Base-by-base conservation (phyloP, 2,888 invertebrate species). In the Eurois occulta region DNA sequence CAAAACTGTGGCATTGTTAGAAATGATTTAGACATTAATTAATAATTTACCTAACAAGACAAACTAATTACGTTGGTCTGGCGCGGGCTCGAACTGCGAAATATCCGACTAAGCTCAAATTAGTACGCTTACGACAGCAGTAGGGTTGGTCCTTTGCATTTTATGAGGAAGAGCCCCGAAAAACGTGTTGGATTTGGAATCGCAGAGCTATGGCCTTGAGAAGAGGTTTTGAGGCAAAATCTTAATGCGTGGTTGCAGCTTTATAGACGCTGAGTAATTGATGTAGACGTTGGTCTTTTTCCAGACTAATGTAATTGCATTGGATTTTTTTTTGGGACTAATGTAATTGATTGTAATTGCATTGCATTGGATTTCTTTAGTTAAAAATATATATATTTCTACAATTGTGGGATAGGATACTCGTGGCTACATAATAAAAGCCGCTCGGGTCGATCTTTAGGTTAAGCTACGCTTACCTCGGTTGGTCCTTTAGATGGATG, bases 1-100 rank as follows among this genome's bases (percentile, higher is more conserved):
- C 43, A 24, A 69, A 87, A 83, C 70, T 80, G 72, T 75, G 43
- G 28, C 67, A 67, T 80, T 76, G 80, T 85, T 69, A 38, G 52
- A 86, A 81, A 85, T 77, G 68, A 87, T 85, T 80, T 69, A 80
- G 72, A 78, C 73, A 80, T 87, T 88, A 87, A 88, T 89, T 87
- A 87, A 87, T 89, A 87, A 86, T 86, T 89, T 81, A 77, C 70
- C 62, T 78, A 86, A 89, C 86, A 89, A 83, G 85, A 86, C 83
- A 86, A 88, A 89, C 85, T 89, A 81, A 88, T 89, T 81, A 89
- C 67, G 73, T 41, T 74, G 75, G 66, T n/a, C 67, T 86, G 83
- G 83, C 76, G 64, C 65, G 35, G 43, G 46, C 72, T 76, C 78
- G 64, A 80, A 85, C 80, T 80, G 70, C 78, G 78, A 80, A 85